phyloP scores from a whole-genome alignment of 2,113 vertebrate genomes.

The Tapirus terrestris region DNA sequence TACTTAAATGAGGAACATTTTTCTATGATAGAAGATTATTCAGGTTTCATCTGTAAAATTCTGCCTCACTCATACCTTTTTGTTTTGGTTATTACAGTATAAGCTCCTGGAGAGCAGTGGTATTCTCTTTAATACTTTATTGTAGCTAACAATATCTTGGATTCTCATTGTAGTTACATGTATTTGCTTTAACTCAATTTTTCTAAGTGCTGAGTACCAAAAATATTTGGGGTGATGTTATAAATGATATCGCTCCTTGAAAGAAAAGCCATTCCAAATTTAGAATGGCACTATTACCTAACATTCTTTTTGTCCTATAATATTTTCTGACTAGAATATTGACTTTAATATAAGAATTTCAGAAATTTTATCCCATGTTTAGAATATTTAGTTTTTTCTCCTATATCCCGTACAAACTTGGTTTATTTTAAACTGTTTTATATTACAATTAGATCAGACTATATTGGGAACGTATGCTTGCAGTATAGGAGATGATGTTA shows the following conservation, averaged over 20 bases:
- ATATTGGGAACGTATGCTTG: conserved; percentile 72
- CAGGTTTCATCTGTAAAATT: conserved; percentile 50
- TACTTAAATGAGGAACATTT: conserved; percentile 23
- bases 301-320: background rate
- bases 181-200: conserved; percentile 30
- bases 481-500: conserved; percentile 82
- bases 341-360: conserved; percentile 15
- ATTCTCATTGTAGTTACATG: background rate
- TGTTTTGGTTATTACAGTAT: background rate
- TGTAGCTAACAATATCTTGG: background rate
- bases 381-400: conserved; percentile 54
- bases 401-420: conserved; percentile 47
- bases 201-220: background rate
- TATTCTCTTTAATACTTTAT: background rate
- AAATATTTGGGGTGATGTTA: background rate
- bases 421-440: conserved; percentile 73
- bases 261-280: conserved; percentile 41
- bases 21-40: background rate
- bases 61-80: background rate
- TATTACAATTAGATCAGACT: conserved; percentile 71
- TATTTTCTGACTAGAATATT: conserved; percentile 63
- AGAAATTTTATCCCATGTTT: conserved; percentile 19
- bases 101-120: background rate
- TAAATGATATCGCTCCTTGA: conserved; percentile 21
- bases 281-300: background rate